phyloP scores from a whole-genome alignment of 2,888 invertebrate genomes.

The Galerucella nymphaeae region DNA sequence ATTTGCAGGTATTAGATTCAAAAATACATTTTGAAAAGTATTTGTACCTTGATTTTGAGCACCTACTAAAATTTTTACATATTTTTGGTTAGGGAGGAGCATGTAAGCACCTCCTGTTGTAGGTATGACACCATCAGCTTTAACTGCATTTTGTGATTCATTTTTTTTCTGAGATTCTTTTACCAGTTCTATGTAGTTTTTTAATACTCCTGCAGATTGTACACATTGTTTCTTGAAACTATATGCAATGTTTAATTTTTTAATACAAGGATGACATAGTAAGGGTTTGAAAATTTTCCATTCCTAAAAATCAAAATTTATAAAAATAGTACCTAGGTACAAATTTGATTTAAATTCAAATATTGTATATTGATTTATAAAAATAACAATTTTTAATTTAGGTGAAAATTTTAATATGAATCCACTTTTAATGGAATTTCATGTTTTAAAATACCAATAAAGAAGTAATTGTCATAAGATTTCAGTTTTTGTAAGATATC shows the following conservation, averaged over 20 bases:
- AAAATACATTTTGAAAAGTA: slow-evolving; percentile 59
- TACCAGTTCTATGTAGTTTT: slow-evolving; percentile 57
- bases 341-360: background rate
- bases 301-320: slow-evolving; percentile 51
- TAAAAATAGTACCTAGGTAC: background rate
- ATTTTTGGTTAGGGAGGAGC: slow-evolving; percentile 58
- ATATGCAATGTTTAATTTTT: slow-evolving; percentile 59
- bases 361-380: background rate
- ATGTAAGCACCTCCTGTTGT: slow-evolving; percentile 52
- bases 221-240: slow-evolving; percentile 62
- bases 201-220: slow-evolving; percentile 57
- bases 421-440: too few species aligned
- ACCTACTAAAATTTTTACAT: slow-evolving; percentile 56
- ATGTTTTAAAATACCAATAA: slow-evolving; percentile 15
- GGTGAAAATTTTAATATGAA: too few species aligned
- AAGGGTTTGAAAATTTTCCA: slow-evolving; percentile 59
- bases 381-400: too few species aligned
- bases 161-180: slow-evolving; percentile 56
- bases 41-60: slow-evolving; percentile 52
- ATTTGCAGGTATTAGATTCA: slow-evolving; percentile 59
- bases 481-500: background rate
- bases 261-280: slow-evolving; percentile 60
- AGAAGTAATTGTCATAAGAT: slow-evolving; percentile 30
- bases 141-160: slow-evolving; percentile 49
- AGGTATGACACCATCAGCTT: slow-evolving; percentile 42